These are phyloP conservation scores for Acrocephalus scirpaceus DNA, from an alignment of 2,797 vertebrate genomes.

Conservation along the genomic window DNA sequence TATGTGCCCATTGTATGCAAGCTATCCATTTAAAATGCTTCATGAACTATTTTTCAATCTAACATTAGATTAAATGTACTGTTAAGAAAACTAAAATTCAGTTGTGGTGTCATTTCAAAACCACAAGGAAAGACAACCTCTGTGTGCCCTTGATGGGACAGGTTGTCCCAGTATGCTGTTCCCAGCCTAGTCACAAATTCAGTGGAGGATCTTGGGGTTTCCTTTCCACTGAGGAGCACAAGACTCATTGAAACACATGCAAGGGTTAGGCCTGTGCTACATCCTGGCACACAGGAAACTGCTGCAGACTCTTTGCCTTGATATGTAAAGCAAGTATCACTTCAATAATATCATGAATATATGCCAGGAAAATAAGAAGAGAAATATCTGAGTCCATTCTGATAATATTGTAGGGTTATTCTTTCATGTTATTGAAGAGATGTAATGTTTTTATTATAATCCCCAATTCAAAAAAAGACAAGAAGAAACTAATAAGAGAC, in stretches of 20 bases:
- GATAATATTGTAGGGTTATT: not conserved
- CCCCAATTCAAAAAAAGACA: not conserved
- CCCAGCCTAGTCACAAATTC: not conserved
- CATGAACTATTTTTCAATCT: not conserved
- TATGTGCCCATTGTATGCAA: not conserved
- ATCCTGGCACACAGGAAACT: not conserved
- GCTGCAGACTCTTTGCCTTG: not conserved
- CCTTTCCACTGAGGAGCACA: accelerated
- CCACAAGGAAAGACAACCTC: not conserved
- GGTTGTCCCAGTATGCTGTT: not conserved
- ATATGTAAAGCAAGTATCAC: not conserved
- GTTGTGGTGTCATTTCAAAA: not conserved
- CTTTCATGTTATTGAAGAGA: not conserved
- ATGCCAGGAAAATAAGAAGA: not conserved
- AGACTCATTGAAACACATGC: accelerated
- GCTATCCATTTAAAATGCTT: not conserved
- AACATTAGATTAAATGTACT: not conserved
- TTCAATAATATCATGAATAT: not conserved
- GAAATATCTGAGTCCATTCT: not conserved
- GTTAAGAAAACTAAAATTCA: not conserved
- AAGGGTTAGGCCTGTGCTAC: not conserved
- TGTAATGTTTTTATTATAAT: not conserved
- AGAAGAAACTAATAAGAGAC: not conserved
- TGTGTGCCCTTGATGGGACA: not conserved
- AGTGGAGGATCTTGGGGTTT: not conserved